Conservation (phyloP, 2,888 invertebrate genomes). For the Tipula confusa region DNA sequence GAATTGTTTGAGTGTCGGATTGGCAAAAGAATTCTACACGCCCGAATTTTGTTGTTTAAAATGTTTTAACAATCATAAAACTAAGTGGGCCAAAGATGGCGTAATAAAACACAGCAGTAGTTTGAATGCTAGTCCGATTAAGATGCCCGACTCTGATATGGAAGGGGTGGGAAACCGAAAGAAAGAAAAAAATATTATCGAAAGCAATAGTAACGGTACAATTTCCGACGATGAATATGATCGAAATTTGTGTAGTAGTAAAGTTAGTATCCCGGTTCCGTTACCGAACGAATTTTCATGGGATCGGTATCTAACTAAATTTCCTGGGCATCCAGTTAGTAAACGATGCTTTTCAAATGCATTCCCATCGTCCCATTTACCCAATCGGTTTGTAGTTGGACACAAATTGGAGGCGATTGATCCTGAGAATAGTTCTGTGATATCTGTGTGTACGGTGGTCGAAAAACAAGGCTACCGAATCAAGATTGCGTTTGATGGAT, state of each 20-base stretch:
- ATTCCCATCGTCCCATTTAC: constrained; percentile 60
- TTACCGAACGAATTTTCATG: constrained; percentile 31
- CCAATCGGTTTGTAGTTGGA: constrained; percentile 74
- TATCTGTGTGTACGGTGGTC: constrained; percentile 81
- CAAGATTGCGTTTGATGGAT: constrained; percentile 88
- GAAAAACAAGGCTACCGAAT: constrained; percentile 79
- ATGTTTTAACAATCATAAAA: constrained; percentile 47
- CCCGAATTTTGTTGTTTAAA: constrained; percentile 70
- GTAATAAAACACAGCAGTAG: neutral
- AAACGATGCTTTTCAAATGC: constrained; percentile 73
- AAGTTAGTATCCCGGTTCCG: constrained; percentile 27
- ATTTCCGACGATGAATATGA: neutral
- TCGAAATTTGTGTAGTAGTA: constrained; percentile 38
- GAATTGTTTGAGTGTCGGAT: constrained; percentile 80
- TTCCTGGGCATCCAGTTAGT: constrained; percentile 70
- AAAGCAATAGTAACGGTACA: neutral
- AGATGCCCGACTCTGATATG: neutral
- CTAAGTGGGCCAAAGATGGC: neutral
- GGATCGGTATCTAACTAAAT: constrained; percentile 42
- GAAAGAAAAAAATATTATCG: neutral
- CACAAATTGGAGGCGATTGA: constrained; percentile 93
- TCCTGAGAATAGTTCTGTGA: constrained; percentile 82
- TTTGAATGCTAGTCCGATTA: neutral
- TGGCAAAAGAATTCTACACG: constrained; percentile 76
- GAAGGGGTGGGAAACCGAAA: neutral